Conservation (phyloP, 2,113 vertebrate genomes). For the Rhadina sibilatrix region DNA sequence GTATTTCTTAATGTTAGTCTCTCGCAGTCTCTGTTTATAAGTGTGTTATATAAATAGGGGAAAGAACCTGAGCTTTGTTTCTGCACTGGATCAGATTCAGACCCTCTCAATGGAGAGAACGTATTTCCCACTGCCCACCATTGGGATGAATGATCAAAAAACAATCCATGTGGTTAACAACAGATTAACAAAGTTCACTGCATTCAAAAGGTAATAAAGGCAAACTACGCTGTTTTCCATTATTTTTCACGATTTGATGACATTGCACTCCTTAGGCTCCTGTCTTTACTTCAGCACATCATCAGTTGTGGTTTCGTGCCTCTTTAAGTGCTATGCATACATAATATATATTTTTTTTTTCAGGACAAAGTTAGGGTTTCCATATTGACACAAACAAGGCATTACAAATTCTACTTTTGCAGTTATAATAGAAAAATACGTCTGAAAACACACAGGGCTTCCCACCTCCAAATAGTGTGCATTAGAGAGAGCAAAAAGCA, state of each 20-base stretch:
- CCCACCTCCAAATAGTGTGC: not conserved
- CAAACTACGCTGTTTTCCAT: conserved; percentile 1
- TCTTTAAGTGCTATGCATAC: not conserved
- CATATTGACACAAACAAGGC: not conserved
- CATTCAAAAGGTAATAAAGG: conserved; percentile 36
- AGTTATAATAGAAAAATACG: not conserved
- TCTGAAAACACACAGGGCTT: not conserved
- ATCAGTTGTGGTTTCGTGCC: not conserved
- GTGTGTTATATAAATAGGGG: not conserved
- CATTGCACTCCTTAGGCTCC: conserved; percentile 32
- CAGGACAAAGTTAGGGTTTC: not conserved
- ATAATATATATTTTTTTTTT: not conserved
- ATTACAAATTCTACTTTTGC: not conserved
- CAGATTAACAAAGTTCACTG: conserved; percentile 20
- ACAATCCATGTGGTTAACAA: conserved; percentile 36
- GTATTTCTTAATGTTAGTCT: not conserved
- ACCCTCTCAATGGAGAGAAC: not conserved
- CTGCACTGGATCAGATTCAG: not conserved
- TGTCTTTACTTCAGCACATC: conserved; percentile 53
- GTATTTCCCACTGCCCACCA: not conserved
- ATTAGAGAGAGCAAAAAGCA: not conserved
- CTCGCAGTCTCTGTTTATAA: not conserved
- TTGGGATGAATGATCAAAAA: conserved; percentile 14
- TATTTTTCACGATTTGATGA: conserved; percentile 38
- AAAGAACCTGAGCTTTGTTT: conserved; percentile 17